Evolutionary conservation across 2,888 invertebrate genomes (phyloP).

Genomic region (Orchesellides sinensis): DNA sequence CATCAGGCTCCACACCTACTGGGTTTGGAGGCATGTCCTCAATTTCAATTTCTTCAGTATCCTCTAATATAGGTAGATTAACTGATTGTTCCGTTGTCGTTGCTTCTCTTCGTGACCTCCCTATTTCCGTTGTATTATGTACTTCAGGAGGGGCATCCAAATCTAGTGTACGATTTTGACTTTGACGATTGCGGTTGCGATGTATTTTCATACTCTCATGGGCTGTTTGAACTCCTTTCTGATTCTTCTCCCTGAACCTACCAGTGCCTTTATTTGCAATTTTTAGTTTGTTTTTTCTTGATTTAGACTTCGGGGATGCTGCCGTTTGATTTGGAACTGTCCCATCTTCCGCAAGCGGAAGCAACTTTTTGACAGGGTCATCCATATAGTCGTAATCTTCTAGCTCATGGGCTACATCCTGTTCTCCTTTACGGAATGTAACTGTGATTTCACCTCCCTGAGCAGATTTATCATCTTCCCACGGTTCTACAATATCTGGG

Average conservation of each 20-base stretch:
- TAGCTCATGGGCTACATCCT: slow-evolving; percentile 38
- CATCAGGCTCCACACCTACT: slow-evolving; percentile 67
- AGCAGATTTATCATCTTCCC: slow-evolving; percentile 73
- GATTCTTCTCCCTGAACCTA: slow-evolving; percentile 22
- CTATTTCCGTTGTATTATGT: too few species aligned
- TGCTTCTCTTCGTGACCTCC: too few species aligned
- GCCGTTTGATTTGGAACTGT: slow-evolving; percentile 8
- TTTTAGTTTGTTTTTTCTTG: slow-evolving; percentile 41
- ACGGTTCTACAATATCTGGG: slow-evolving; percentile 79
- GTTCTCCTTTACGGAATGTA: slow-evolving; percentile 70
- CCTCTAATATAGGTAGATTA: neutral
- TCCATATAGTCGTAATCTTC: slow-evolving; percentile 42
- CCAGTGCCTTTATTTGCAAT: slow-evolving; percentile 34
- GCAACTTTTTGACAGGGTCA: neutral
- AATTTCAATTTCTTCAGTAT: slow-evolving; percentile 21
- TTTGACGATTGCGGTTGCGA: slow-evolving; percentile 51
- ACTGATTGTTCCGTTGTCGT: too few species aligned
- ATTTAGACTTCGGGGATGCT: neutral
- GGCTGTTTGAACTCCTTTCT: slow-evolving; percentile 65
- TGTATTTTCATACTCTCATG: slow-evolving; percentile 66
- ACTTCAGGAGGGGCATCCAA: neutral
- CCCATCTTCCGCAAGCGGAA: too few species aligned
- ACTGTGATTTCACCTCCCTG: slow-evolving; percentile 72
- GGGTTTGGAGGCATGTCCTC: slow-evolving; percentile 71
- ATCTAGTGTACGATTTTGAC: neutral